Evolutionary conservation across 2,113 vertebrate species (phyloP), one percentile per base, ranked within the genome.

Genomic region (Struthidea cinerea): DNA sequence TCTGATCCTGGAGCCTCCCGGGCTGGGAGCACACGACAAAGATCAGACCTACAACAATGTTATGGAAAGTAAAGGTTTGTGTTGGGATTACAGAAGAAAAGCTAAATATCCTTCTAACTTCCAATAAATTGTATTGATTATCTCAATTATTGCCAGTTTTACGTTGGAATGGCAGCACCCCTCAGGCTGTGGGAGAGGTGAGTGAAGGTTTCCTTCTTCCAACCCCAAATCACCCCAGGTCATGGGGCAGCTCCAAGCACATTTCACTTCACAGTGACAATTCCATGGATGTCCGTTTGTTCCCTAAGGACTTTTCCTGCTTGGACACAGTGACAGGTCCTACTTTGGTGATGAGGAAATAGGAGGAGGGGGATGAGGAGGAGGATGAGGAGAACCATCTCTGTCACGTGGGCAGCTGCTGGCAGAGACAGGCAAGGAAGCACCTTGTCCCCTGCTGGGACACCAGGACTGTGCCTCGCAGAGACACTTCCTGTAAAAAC

Each of bases 41-140:
- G 30, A 3, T 1, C 86, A 83, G 55, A 32, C 9, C 79, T 8
- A 0, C 0, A 4, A 10, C 6, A 8, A 0, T 0, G 4, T 2
- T 1, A 14, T 2, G 30, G 35, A 5, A 64, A 61, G 7, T 4
- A 7, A 37, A 64, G 67, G 60, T 44, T n/a, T 10, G 57, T 15
- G 53, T 3, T 69, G 32, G 9, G n/a, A 50, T 46, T 33, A 44
- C 8, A 17, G 50, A 5, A 37, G 6, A 3, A 30, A 59, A 55
- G 24, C 3, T 1, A 22, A 83, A 77, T 20, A 28, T 12, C 42
- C 37, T 57, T 70, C n/a, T 6, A 24, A 12, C 13, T 59, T 13
- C 1, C 7, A 30, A 3, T 2, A 8, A 26, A 10, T 14, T 2
- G 1, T 2, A 37, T 11, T 4, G 3, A 50, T 26, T 4, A 6